Evolutionary conservation across 2,797 vertebrate species (phyloP).

Genomic region (Taenioides sp.): DNA sequence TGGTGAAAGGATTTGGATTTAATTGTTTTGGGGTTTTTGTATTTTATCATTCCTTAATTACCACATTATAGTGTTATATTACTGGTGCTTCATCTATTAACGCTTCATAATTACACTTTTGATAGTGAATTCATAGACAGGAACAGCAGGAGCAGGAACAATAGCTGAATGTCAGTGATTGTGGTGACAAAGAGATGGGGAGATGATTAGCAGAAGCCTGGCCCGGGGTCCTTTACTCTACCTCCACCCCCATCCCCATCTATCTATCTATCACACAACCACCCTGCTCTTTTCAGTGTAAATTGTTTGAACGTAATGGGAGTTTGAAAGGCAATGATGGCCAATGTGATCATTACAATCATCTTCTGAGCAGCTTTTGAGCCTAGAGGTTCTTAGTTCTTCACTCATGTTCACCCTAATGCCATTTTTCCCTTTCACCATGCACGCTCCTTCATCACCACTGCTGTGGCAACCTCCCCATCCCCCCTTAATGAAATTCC

Average conservation of each 20-base stretch:
- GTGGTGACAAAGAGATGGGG: slow-evolving; percentile 27
- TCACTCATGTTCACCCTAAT: slow-evolving; percentile 62
- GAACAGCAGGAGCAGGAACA: slow-evolving; percentile 30
- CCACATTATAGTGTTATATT: slow-evolving; percentile 8
- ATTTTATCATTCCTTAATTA: slow-evolving; percentile 9
- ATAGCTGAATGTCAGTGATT: slow-evolving; percentile 17
- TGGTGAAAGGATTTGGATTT: neutral
- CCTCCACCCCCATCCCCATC: slow-evolving; percentile 13
- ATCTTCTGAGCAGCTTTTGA: slow-evolving; percentile 57
- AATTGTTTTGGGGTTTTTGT: neutral
- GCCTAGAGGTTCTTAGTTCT: slow-evolving; percentile 61
- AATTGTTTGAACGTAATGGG: slow-evolving; percentile 42
- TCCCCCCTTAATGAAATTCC: slow-evolving; percentile 22
- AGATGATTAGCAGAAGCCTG: slow-evolving; percentile 47
- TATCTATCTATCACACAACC: slow-evolving; percentile 12
- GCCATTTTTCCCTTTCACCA: slow-evolving; percentile 33
- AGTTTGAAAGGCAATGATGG: slow-evolving; percentile 37
- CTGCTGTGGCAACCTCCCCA: slow-evolving; percentile 18
- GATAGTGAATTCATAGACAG: slow-evolving; percentile 36
- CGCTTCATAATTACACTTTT: slow-evolving; percentile 27
- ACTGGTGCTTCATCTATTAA: neutral
- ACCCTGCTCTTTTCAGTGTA: slow-evolving; percentile 39
- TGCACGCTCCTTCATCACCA: slow-evolving; percentile 49
- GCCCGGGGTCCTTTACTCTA: slow-evolving; percentile 46
- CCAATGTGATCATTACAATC: slow-evolving; percentile 49